phyloP scores from a whole-genome alignment of 2,797 vertebrate species.

The Squalus acanthias region DNA sequence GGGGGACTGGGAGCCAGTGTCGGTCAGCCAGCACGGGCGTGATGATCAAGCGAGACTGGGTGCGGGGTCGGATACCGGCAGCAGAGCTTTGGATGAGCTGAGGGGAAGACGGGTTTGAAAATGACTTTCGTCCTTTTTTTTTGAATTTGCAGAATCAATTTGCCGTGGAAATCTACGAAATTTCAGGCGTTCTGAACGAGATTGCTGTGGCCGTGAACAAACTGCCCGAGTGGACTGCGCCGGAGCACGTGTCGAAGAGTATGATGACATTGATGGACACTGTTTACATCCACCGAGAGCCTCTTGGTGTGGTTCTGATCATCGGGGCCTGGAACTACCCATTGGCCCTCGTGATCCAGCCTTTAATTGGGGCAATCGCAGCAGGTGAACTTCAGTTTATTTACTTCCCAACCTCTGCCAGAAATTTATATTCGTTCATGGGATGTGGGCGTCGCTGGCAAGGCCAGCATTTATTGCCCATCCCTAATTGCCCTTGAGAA shows the following conservation, averaged over 20 bases:
- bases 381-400: conserved; percentile 61
- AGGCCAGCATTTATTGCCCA: no score
- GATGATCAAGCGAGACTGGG: neutral
- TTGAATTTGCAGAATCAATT: conserved; percentile 55
- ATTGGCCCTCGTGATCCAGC: conserved; percentile 65
- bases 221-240: conserved; percentile 66
- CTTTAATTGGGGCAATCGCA: conserved; percentile 78
- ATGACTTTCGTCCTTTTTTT: neutral
- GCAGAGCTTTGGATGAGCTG: neutral
- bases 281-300: conserved; percentile 65
- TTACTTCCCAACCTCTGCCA: neutral
- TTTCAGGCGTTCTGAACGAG: conserved; percentile 64
- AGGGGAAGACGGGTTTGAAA: neutral
- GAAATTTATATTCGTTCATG: conserved; percentile 32
- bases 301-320: conserved; percentile 77
- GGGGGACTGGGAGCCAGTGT: neutral
- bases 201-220: conserved; percentile 59
- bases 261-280: conserved; percentile 66
- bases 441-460: no score
- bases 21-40: neutral
- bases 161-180: conserved; percentile 61
- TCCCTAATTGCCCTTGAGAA: no score
- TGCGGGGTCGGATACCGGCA: neutral
- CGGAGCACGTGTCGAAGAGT: conserved; percentile 61
- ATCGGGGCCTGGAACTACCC: conserved; percentile 87